A percentile compares a stretch with the other conserved stretches of the same genome.
These are phyloP conservation scores for Carabus problematicus DNA, from an alignment of 2,888 invertebrate species.

Conservation along the genomic window DNA sequence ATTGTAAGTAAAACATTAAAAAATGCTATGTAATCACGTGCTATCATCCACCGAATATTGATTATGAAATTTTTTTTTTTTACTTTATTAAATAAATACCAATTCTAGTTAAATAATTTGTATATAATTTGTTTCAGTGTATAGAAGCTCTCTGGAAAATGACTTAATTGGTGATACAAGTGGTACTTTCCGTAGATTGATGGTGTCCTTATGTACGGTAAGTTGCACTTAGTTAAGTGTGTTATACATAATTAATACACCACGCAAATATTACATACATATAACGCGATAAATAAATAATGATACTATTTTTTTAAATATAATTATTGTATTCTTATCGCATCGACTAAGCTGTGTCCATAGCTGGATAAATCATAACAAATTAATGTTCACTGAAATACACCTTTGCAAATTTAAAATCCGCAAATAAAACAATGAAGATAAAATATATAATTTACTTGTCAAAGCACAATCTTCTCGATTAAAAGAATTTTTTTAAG, in stretches of 20 bases:
- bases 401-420: too few species aligned
- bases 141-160: conserved; percentile 78
- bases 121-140: conserved; percentile 68
- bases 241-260: conserved; percentile 5
- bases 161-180: conserved; percentile 89
- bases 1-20: conserved; percentile 72
- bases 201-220: conserved; percentile 83
- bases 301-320: conserved; percentile 13
- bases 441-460: too few species aligned
- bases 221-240: too few species aligned
- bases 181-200: conserved; percentile 87
- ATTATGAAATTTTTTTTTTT: conserved; percentile 22
- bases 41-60: not conserved
- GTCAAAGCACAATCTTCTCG: too few species aligned
- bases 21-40: not conserved
- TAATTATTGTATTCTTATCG: conserved; percentile 4
- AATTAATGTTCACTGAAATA: too few species aligned
- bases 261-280: not conserved
- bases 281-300: not conserved
- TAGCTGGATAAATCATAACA: too few species aligned
- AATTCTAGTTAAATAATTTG: conserved; percentile 26
- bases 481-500: too few species aligned
- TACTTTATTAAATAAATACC: too few species aligned
- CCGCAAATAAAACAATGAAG: too few species aligned
- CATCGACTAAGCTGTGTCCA: too few species aligned